These are phyloP conservation scores for Euglossa dilemma DNA, from an alignment of 1,140 invertebrate genomes.

Conservation along the genomic window DNA sequence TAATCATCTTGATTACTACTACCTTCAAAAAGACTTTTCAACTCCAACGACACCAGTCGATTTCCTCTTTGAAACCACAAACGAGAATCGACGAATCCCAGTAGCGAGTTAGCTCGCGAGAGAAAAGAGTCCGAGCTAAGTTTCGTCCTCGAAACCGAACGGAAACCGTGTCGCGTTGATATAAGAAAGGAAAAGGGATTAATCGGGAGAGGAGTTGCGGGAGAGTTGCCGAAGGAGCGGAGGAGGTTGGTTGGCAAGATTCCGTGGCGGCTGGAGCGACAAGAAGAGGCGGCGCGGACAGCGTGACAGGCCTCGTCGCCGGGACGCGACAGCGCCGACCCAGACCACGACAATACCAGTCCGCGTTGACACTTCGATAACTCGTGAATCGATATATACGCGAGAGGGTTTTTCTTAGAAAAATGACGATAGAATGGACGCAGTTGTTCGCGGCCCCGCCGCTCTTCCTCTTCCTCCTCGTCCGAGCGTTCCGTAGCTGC, in stretches of 20 bases:
- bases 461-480: slow-evolving; percentile 53
- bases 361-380: slow-evolving; percentile 66
- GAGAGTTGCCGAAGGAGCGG: slow-evolving; percentile 17
- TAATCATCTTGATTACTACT: no score
- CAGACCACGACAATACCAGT: slow-evolving; percentile 32
- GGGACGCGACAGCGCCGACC: slow-evolving; percentile 8
- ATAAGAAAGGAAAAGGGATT: slow-evolving; percentile 24
- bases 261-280: slow-evolving; percentile 11
- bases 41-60: no score
- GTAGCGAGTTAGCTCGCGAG: no score
- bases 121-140: not conserved
- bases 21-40: no score
- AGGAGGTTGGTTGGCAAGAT: slow-evolving; percentile 24
- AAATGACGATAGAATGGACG: slow-evolving; percentile 74
- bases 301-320: slow-evolving; percentile 25
- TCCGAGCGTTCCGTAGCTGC: slow-evolving; percentile 63
- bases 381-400: slow-evolving; percentile 64
- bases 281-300: slow-evolving; percentile 23
- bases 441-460: slow-evolving; percentile 66
- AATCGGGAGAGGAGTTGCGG: slow-evolving; percentile 9
- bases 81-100: no score
- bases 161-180: not conserved
- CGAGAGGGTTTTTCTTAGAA: slow-evolving; percentile 55
- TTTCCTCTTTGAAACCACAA: no score
- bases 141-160: not conserved